phyloP scores from a whole-genome alignment of 2,113 vertebrate species.

The Heterotis niloticus region DNA sequence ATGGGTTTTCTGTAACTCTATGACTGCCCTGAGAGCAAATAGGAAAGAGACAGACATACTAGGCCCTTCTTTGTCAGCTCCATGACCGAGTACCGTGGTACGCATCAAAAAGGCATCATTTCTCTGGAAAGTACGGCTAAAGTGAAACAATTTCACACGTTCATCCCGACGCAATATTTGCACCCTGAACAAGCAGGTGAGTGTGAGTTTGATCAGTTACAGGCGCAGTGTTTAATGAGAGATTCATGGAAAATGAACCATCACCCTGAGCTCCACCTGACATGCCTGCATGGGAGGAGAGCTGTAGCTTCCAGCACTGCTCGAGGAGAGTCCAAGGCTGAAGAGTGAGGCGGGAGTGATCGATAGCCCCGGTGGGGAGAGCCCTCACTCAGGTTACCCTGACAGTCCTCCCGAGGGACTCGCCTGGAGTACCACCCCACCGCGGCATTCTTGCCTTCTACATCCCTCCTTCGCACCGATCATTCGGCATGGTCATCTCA shows the following conservation, averaged over 20 bases:
- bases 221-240: not conserved
- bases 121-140: not conserved
- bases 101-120: not conserved
- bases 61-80: not conserved
- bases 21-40: conserved; percentile 20
- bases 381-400: conserved; percentile 48
- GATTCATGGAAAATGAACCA: not conserved
- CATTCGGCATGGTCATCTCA: not conserved
- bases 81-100: not conserved
- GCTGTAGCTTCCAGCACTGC: not conserved
- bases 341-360: conserved; percentile 28
- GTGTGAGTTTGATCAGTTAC: not conserved
- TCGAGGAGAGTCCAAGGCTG: conserved; percentile 10
- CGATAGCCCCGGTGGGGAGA: conserved; percentile 41
- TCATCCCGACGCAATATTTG: not conserved
- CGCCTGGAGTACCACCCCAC: conserved; percentile 42
- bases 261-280: not conserved
- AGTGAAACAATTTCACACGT: not conserved
- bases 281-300: not conserved
- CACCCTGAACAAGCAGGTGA: not conserved
- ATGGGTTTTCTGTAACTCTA: conserved; percentile 41
- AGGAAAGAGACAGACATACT: not conserved
- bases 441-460: conserved; percentile 17
- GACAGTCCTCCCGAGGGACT: conserved; percentile 24
- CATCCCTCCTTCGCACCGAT: not conserved